Percentiles rank a stretch among this genome's conserved stretches.
Evolutionary conservation across 2,888 invertebrate genomes (phyloP).

Genomic region (Salticus scenicus): DNA sequence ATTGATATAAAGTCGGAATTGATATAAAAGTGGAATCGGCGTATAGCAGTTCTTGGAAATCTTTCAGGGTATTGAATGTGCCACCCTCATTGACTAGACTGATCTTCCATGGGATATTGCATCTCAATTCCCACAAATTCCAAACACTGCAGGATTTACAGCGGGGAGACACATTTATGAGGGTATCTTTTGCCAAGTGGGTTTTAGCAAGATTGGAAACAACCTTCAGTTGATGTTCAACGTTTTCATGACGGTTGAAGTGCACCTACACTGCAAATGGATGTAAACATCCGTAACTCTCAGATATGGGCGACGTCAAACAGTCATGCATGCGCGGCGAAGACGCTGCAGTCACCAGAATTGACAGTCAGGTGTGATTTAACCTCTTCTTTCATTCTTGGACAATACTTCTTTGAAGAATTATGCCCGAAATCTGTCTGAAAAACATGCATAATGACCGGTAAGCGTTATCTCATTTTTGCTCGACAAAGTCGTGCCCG

Average conservation of each 20-base stretch:
- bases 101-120: background rate
- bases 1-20: too few species aligned
- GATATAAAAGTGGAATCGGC: background rate
- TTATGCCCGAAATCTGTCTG: background rate
- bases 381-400: conserved; percentile 1
- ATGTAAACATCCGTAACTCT: background rate
- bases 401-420: background rate
- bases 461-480: background rate
- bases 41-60: background rate
- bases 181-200: background rate
- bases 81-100: background rate
- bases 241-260: background rate
- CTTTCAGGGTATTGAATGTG: background rate
- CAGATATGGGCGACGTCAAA: background rate
- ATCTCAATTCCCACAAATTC: too few species aligned
- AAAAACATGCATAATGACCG: background rate
- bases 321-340: background rate
- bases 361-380: background rate
- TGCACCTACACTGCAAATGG: background rate
- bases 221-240: background rate
- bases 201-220: background rate
- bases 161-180: background rate
- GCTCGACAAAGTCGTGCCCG: background rate
- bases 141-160: too few species aligned
- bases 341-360: background rate